A percentile compares a stretch with the other conserved stretches of the same genome.
Conservation (phyloP, 1,140 invertebrate genomes). For the Polyergus mexicanus region DNA sequence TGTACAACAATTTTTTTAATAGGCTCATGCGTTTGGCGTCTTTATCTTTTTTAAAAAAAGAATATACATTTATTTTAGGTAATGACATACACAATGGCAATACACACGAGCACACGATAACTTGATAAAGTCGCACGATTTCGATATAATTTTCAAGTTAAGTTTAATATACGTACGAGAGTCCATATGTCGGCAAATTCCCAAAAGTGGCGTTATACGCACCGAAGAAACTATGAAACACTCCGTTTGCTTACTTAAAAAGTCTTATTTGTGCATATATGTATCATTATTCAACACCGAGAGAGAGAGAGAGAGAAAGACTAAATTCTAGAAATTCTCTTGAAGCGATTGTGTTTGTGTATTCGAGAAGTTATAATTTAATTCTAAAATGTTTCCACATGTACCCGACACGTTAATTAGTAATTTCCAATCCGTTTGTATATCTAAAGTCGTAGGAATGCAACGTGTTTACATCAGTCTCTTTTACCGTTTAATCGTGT, state of each 20-base stretch:
- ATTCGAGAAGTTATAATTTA: slow-evolving; percentile 20
- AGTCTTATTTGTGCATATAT: neutral
- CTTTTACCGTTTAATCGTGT: neutral
- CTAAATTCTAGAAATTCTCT: neutral
- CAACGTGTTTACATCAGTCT: neutral
- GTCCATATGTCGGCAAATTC: neutral
- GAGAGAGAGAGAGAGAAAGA: neutral
- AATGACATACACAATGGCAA: neutral
- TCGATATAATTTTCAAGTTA: slow-evolving; percentile 15
- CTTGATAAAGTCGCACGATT: neutral
- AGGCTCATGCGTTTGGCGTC: neutral
- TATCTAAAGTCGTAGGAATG: neutral
- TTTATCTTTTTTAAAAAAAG: neutral
- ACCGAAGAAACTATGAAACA: neutral
- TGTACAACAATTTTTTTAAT: neutral
- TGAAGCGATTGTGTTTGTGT: neutral
- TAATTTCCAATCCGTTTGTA: slow-evolving; percentile 40
- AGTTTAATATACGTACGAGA: slow-evolving; percentile 1
- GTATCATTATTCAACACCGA: slow-evolving; percentile 12
- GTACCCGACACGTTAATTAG: slow-evolving; percentile 10
- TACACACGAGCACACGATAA: too few species aligned
- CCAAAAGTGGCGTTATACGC: neutral
- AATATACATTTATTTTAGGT: neutral
- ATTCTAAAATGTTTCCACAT: slow-evolving; percentile 22
- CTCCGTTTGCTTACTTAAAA: slow-evolving; percentile 3